phyloP scores from a whole-genome alignment of 92 coral and sea anemone genomes.

The Epizoanthus rinbou region DNA sequence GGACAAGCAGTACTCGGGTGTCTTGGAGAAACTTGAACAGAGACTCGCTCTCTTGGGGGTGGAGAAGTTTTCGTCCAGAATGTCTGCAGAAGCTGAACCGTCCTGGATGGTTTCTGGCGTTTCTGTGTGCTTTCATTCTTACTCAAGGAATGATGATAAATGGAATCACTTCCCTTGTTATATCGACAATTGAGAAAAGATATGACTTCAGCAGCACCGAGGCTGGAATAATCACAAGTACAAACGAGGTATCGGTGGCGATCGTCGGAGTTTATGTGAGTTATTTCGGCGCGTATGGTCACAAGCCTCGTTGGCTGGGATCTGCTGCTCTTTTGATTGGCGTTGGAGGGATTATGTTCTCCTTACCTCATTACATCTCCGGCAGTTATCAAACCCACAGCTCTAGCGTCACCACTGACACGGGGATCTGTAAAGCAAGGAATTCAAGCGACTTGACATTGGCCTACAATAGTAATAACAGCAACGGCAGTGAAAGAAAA shows the following conservation, averaged over 20 bases:
- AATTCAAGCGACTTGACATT: too few relatives aligned
- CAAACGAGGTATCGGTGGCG: slow-evolving; percentile 48
- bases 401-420: neutral
- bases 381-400: slow-evolving; percentile 2
- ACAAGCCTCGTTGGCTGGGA: slow-evolving; percentile 43
- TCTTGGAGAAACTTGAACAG: neutral
- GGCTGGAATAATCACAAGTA: slow-evolving; percentile 45
- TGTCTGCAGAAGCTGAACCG: slow-evolving; percentile 43
- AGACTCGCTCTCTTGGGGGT: slow-evolving; percentile 13
- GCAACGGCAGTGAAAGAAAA: neutral
- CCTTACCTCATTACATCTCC: slow-evolving; percentile 28
- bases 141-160: slow-evolving; percentile 36
- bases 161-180: slow-evolving; percentile 42
- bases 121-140: slow-evolving; percentile 19
- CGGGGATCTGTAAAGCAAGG: too few relatives aligned
- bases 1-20: too few relatives aligned
- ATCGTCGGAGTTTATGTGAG: slow-evolving; percentile 50
- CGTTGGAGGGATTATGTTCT: slow-evolving; percentile 35
- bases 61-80: slow-evolving; percentile 43
- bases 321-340: slow-evolving; percentile 30
- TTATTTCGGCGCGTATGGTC: slow-evolving; percentile 51
- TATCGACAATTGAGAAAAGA: slow-evolving; percentile 53
- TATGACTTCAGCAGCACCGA: slow-evolving; percentile 39
- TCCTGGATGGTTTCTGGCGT: slow-evolving; percentile 43
- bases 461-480: neutral